Base-by-base conservation (phyloP, 2,888 invertebrate genomes). In the Drosophila paramelanica region DNA sequence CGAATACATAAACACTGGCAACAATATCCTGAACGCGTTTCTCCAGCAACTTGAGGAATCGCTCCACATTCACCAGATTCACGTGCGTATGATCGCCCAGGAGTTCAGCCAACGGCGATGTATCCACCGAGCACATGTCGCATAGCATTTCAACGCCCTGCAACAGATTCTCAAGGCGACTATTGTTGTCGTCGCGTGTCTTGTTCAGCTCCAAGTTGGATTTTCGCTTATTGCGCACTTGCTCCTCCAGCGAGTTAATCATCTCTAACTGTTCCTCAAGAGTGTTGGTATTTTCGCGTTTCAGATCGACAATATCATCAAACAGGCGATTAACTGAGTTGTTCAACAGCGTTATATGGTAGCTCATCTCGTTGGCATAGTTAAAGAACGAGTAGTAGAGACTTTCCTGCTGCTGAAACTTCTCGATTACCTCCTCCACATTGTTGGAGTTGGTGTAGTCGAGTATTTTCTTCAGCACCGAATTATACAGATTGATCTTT, bases 51-150 rank as follows among this genome's bases (percentile, higher is more conserved):
- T 92, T 92, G 0, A 94, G 90, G 82, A 94, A 94, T 60, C 93
- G 93, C 20, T 91, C 78, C 3, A 94, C 93, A 82, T 94, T 94
- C 90, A 93, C 93, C 42, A 93, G 93, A 91, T 95, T 92, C 82
- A 95, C 90, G 80, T 94, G 92, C 73, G 93, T 91, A 91, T 95
- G 92, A 91, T 94, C 91, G n/a, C 95, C 92, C 42, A 95, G 89
- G 13, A 94, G 89, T 0, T 94, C 78, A 59, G 93, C 67, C 50
- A 94, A 79, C 50, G 94, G 93, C 14, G 93, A 88, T 58, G 91
- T 87, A 88, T 94, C 93, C 52, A 94, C 93, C 78, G 92, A 92
- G 13, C 93, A 92, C 49, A 93, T 83, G 36, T 93, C 93, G 65
- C 91, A 91, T 0, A 92, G 74, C 1, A 75, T 77, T 31, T 88